Conservation (phyloP, 2,113 vertebrate genomes). For the Glaucomys volans region DNA sequence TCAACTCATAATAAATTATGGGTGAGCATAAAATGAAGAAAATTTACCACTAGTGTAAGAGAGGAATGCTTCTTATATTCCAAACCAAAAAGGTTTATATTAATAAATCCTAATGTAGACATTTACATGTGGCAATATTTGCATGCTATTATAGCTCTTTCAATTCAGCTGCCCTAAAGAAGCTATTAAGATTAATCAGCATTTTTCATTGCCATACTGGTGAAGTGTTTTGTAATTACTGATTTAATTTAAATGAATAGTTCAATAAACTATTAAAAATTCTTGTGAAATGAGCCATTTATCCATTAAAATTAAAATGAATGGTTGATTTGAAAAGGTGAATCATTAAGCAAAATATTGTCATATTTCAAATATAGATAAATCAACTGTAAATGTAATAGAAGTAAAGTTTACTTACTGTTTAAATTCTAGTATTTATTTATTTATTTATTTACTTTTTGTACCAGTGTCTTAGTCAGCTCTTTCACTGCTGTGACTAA, state of each 20-base stretch:
- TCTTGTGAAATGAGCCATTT: background rate
- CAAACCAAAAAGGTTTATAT: background rate
- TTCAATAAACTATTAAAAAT: background rate
- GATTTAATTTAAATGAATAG: slow-evolving; percentile 38
- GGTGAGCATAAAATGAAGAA: background rate
- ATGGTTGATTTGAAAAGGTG: background rate
- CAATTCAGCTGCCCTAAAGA: background rate
- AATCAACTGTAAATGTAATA: background rate
- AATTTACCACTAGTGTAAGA: background rate
- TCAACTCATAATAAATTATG: background rate
- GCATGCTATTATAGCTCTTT: background rate
- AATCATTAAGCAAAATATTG: background rate
- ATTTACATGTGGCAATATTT: background rate
- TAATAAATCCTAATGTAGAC: background rate
- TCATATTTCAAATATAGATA: background rate
- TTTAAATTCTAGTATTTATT: background rate
- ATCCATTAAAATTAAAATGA: slow-evolving; percentile 15
- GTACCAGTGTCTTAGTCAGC: no score
- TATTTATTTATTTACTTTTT: background rate
- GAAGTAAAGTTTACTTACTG: background rate
- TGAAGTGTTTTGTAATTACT: background rate
- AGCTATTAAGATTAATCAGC: background rate
- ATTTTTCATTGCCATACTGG: background rate
- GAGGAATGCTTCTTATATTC: background rate
- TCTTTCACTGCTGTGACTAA: no score